Evolutionary conservation across 2,797 vertebrate species (phyloP), one percentile per base, ranked within the genome.

Genomic region (Telmatherina bonti): DNA sequence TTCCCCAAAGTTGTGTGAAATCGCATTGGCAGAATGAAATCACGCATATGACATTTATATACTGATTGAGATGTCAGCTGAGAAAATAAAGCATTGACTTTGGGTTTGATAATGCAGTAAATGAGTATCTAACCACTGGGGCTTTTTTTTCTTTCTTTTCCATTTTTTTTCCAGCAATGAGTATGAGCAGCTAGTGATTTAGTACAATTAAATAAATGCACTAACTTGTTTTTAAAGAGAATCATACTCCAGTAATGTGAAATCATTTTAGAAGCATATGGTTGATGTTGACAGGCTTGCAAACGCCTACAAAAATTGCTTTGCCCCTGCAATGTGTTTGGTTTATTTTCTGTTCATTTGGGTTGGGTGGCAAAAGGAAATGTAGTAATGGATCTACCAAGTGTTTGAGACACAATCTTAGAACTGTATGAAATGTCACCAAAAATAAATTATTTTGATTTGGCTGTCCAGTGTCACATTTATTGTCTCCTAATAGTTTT

Each of bases 401-500:
- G 93, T 95, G 93, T 94, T 93, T 91, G 91, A 93, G 93, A 94
- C 92, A 94, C 93, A 92, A 93, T 94, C 91, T 89, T 93, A 93
- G 92, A 94, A 92, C 92, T 95, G 93, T 93, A 92, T 92, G 91
- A 93, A 91, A 92, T 93, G 92, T 95, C 93, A 94, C 92, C 91
- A 93, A 94, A 94, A 95, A 94, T 94, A 95, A 95, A 94, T 95
- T 94, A 94, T 95, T 95, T 95, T 94, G 93, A 94, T 95, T 95
- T 95, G 94, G 93, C 92, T 86, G 67, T 87, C 65, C 30, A 78
- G 87, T 88, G 70, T 87, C 78, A 29, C 13, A 29, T 80, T 83
- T 84, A 12, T 85, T 85, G 69, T 1, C 2, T 26, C 0, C 35
- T 0, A 7, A 29, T 15, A 58, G 13, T 27, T 54, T 29, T 70